These are phyloP conservation scores for Tyto alba DNA, from an alignment of 2,113 vertebrate species.

Conservation along the genomic window DNA sequence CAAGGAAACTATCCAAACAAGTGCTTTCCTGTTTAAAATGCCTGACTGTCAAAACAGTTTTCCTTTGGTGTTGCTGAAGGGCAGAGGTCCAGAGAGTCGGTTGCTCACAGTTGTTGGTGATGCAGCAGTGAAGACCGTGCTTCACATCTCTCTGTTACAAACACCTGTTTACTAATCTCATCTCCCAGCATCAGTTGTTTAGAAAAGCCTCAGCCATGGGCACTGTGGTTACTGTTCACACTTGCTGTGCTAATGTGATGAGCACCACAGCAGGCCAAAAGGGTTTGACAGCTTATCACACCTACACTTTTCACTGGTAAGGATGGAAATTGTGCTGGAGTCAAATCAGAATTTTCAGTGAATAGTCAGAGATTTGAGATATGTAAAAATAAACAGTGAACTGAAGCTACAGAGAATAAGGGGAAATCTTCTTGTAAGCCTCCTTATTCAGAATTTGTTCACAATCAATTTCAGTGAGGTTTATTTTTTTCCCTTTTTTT, in stretches of 20 bases:
- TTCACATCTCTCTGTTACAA: neutral
- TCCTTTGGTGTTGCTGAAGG: neutral
- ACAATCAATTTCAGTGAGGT: neutral
- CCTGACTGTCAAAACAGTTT: constrained; percentile 14
- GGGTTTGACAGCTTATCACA: neutral
- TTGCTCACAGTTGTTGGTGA: neutral
- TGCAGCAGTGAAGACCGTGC: neutral
- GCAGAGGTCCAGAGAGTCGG: neutral
- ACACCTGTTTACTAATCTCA: neutral
- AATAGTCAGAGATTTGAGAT: neutral
- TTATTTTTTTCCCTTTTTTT: too few species aligned
- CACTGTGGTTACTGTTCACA: neutral
- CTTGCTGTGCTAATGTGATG: neutral
- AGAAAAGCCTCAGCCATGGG: neutral
- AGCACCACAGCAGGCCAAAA: neutral
- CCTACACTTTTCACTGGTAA: neutral
- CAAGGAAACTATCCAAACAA: constrained; percentile 42
- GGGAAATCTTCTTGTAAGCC: neutral
- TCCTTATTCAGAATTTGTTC: neutral
- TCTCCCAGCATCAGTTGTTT: neutral
- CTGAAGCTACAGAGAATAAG: neutral
- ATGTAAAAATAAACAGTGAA: rapidly evolving
- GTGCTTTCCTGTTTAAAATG: constrained; percentile 39
- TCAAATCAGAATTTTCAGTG: neutral
- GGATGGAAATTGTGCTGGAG: neutral